Conservation (phyloP, 2,888 invertebrate species). For the Ctena decussata region DNA sequence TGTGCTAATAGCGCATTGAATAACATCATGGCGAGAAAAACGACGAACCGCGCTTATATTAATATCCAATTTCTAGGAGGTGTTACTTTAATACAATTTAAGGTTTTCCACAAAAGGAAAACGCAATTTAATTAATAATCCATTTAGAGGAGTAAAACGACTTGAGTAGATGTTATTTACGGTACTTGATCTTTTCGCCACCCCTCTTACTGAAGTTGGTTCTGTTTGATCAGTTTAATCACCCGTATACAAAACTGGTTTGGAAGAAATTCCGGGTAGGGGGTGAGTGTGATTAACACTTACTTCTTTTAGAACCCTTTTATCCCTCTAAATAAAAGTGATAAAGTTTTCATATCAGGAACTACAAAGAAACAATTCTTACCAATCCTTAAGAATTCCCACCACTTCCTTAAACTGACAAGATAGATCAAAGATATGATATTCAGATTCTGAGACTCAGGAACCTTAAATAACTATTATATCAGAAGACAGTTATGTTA, state of each 20-base stretch:
- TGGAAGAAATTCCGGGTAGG: not conserved
- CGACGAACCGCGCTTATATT: slow-evolving; percentile 36
- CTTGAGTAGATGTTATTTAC: not conserved
- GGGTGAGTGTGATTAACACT: not conserved
- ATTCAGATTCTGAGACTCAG: not conserved
- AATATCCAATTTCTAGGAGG: slow-evolving; percentile 55
- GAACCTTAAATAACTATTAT: too few relatives aligned
- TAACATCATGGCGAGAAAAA: slow-evolving; percentile 40
- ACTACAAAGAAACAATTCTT: not conserved
- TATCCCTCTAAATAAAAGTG: not conserved
- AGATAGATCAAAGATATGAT: not conserved
- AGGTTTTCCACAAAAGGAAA: slow-evolving; percentile 32
- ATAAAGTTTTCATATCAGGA: not conserved
- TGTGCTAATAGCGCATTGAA: slow-evolving; percentile 30
- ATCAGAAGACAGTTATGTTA: too few relatives aligned
- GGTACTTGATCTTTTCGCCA: not conserved
- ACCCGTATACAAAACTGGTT: not conserved
- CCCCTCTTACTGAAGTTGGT: not conserved
- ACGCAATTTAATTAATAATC: slow-evolving; percentile 43
- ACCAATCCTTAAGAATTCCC: not conserved
- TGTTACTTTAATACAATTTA: slow-evolving; percentile 22
- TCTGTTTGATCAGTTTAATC: not conserved
- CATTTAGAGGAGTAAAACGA: slow-evolving; percentile 6
- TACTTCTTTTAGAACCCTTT: not conserved
- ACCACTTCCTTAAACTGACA: not conserved